These are phyloP conservation scores for Idaea aversata DNA, from an alignment of 2,888 invertebrate species.

Conservation along the genomic window DNA sequence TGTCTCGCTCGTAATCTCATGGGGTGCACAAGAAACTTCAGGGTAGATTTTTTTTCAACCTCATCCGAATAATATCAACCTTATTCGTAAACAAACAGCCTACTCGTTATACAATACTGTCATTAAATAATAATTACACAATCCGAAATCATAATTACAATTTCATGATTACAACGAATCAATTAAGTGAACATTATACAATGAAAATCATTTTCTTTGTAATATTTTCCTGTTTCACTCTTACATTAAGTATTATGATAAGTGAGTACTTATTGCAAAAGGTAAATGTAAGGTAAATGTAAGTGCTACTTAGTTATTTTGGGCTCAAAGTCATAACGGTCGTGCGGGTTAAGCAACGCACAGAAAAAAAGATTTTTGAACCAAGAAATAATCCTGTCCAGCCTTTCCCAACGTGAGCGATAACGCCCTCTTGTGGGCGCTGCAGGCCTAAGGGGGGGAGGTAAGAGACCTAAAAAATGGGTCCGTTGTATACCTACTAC, in stretches of 20 bases:
- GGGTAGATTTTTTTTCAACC: background rate
- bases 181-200: background rate
- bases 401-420: too few species aligned
- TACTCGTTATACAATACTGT: background rate
- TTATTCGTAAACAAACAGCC: background rate
- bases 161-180: background rate
- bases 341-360: background rate
- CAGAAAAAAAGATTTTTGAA: background rate
- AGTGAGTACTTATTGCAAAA: constrained; percentile 31
- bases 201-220: background rate
- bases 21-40: too few species aligned
- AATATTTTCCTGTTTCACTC: background rate
- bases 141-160: background rate
- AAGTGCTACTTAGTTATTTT: too few species aligned
- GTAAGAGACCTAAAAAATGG: too few species aligned
- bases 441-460: too few species aligned
- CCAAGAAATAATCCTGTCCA: too few species aligned
- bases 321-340: too few species aligned
- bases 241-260: constrained; percentile 11
- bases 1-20: too few species aligned
- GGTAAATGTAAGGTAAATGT: too few species aligned
- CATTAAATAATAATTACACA: constrained; percentile 2
- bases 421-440: too few species aligned
- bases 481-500: too few species aligned
- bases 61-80: background rate